A percentile compares a stretch with the other conserved stretches of the same genome.
Conservation (phyloP, 2,888 invertebrate species). For the Drosophila merina region DNA sequence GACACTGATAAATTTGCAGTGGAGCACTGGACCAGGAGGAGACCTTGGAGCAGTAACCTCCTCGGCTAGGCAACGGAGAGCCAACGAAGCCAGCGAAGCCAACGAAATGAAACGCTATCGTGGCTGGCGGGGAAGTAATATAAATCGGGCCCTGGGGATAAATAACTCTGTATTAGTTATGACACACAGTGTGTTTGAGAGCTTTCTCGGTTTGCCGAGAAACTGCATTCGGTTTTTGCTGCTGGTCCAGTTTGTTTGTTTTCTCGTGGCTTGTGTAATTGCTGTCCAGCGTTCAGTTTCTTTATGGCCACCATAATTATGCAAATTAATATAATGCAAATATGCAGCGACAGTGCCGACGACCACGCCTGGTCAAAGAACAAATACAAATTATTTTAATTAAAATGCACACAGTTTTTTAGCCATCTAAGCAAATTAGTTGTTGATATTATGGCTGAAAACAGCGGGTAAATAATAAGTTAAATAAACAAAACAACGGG, state of each 20-base stretch:
- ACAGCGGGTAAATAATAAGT: conserved; percentile 5
- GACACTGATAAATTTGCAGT: conserved; percentile 77
- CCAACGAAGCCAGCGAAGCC: conserved; percentile 6
- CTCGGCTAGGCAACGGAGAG: conserved; percentile 1
- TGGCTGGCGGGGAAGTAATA: conserved; percentile 75
- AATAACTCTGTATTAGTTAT: conserved; percentile 80
- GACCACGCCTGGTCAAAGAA: conserved; percentile 3
- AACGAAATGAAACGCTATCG: conserved; percentile 18
- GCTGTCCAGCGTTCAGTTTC: conserved; percentile 30
- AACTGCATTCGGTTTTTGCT: conserved; percentile 49
- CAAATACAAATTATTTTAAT: conserved; percentile 27
- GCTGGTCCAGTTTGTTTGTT: background rate
- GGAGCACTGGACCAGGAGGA: conserved; percentile 12
- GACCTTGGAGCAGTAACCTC: conserved; percentile 73
- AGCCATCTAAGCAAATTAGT: conserved; percentile 11
- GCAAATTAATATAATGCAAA: conserved; percentile 53
- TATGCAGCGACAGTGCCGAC: conserved; percentile 36
- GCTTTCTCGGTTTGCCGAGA: conserved; percentile 16
- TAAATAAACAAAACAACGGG: conserved; percentile 10
- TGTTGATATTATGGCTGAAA: background rate
- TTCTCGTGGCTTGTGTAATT: conserved; percentile 24
- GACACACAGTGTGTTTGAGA: conserved; percentile 56
- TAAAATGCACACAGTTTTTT: conserved; percentile 5
- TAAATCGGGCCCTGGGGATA: conserved; percentile 77
- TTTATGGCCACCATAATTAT: conserved; percentile 57